phyloP scores from a whole-genome alignment of 2,113 vertebrate genomes.

The Boulengeromyrus knoepffleri region DNA sequence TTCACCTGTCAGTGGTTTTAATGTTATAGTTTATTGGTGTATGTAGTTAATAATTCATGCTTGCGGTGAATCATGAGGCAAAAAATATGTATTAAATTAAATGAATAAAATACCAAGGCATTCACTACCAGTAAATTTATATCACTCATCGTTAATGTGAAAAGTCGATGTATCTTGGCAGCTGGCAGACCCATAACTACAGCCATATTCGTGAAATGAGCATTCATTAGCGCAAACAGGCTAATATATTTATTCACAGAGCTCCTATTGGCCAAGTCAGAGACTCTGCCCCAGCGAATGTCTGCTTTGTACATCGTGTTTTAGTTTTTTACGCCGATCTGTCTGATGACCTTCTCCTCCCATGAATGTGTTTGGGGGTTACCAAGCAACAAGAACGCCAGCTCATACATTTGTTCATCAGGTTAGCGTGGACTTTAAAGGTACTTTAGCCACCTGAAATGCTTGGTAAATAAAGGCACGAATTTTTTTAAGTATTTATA shows the following conservation, averaged over 20 bases:
- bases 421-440: background rate
- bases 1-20: background rate
- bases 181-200: background rate
- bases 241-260: background rate
- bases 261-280: background rate
- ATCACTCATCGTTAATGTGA: background rate
- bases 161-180: background rate
- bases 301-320: background rate
- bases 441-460: background rate
- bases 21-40: background rate
- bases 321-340: background rate
- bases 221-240: background rate
- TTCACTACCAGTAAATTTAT: background rate
- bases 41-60: background rate
- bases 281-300: background rate
- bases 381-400: background rate
- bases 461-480: background rate
- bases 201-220: background rate
- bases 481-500: background rate
- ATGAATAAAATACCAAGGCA: background rate
- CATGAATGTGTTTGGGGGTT: background rate
- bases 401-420: background rate
- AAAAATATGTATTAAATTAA: background rate
- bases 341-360: background rate
- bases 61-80: background rate